A percentile compares a stretch with the other conserved stretches of the same genome.
phyloP scores from a whole-genome alignment of 2,888 invertebrate genomes.

The Metopia argyrocephala region DNA sequence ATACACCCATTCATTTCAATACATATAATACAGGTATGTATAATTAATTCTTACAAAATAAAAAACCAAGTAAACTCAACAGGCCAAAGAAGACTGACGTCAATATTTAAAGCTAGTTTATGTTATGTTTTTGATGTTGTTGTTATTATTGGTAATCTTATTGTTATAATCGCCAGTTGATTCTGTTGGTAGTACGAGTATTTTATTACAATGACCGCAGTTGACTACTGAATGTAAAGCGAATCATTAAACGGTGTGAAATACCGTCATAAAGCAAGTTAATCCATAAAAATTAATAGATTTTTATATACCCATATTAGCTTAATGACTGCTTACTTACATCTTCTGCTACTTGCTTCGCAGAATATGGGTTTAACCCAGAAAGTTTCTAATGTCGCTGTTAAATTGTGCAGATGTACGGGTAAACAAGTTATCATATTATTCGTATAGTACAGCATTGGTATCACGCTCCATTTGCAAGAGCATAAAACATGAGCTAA shows the following conservation, averaged over 20 bases:
- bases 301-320: conserved; percentile 54
- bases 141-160: conserved; percentile 4
- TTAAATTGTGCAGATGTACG: too few relatives aligned
- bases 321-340: conserved; percentile 41
- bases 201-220: conserved; percentile 43
- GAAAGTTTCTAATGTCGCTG: too few relatives aligned
- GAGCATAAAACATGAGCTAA: not conserved
- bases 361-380: not conserved
- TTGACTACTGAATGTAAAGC: conserved; percentile 41
- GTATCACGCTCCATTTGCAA: conserved; percentile 57
- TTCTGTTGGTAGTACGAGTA: conserved; percentile 14
- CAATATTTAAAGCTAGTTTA: not conserved
- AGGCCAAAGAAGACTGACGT: conserved; percentile 40
- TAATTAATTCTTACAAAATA: conserved; percentile 25
- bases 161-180: not conserved
- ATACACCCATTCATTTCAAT: too few relatives aligned
- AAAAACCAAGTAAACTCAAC: conserved; percentile 40
- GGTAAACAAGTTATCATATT: conserved; percentile 29
- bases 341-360: not conserved
- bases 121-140: not conserved
- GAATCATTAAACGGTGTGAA: conserved; percentile 56
- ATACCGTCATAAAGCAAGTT: conserved; percentile 57
- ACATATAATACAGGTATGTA: too few relatives aligned
- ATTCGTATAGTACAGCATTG: conserved; percentile 33
- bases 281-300: conserved; percentile 59